Percentiles rank a stretch among this genome's conserved stretches.
These are phyloP conservation scores for Scaptomyza cyrtandrae DNA, from an alignment of 2,888 invertebrate species.

Conservation along the genomic window DNA sequence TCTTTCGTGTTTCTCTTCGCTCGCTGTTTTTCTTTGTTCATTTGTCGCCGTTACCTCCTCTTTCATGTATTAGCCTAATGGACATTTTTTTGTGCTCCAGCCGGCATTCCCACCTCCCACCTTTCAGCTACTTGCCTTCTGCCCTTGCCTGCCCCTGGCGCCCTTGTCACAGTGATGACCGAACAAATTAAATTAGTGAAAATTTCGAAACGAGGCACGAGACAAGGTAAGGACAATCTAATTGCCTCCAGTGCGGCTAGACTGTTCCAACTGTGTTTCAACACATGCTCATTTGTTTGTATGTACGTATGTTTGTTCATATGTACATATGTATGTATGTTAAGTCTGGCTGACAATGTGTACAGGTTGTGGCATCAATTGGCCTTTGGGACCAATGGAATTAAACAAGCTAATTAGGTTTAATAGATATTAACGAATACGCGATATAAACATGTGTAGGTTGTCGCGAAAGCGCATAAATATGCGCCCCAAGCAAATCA, in stretches of 20 bases:
- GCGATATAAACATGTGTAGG: slow-evolving; percentile 28
- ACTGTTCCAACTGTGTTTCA: slow-evolving; percentile 14
- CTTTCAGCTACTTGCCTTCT: not conserved
- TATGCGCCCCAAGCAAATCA: not conserved
- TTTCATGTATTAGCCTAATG: slow-evolving; percentile 60
- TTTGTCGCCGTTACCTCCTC: slow-evolving; percentile 24
- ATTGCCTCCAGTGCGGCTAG: slow-evolving; percentile 48
- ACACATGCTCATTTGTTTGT: slow-evolving; percentile 16
- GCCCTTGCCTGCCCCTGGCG: slow-evolving; percentile 3
- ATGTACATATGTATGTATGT: slow-evolving; percentile 42
- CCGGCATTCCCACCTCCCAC: slow-evolving; percentile 12
- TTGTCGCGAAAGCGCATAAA: slow-evolving; percentile 3
- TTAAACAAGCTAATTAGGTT: slow-evolving; percentile 69
- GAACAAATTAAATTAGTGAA: slow-evolving; percentile 74
- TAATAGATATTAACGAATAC: slow-evolving; percentile 32
- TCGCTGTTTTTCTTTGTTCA: not conserved
- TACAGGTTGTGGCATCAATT: slow-evolving; percentile 69
- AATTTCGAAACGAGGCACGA: slow-evolving; percentile 60
- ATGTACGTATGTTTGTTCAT: slow-evolving; percentile 41
- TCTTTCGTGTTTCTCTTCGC: not conserved
- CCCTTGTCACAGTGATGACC: slow-evolving; percentile 64
- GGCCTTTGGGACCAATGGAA: slow-evolving; percentile 58
- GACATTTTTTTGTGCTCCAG: slow-evolving; percentile 37
- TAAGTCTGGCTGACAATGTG: slow-evolving; percentile 44
- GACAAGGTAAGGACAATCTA: slow-evolving; percentile 64